Percentiles rank a stretch among this genome's conserved stretches.
These are phyloP conservation scores for Delichon dasypus DNA, from an alignment of 2,797 vertebrate species.

Conservation along the genomic window DNA sequence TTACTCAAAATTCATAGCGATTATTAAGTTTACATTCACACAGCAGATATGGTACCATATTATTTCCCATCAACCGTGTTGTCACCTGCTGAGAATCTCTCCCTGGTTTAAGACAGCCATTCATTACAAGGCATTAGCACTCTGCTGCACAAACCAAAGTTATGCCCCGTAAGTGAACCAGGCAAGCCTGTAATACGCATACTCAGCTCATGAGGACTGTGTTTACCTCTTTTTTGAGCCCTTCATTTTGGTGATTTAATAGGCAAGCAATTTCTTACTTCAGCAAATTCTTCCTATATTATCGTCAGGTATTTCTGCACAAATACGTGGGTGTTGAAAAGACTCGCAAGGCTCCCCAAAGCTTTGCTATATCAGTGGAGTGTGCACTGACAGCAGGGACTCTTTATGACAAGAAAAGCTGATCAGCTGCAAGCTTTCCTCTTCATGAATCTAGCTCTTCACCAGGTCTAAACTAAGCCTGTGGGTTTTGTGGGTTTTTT, in stretches of 20 bases:
- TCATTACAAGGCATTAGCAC: conserved; percentile 47
- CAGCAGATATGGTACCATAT: conserved; percentile 2
- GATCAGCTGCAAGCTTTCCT: conserved; percentile 40
- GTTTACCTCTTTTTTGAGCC: not conserved
- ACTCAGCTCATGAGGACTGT: not conserved
- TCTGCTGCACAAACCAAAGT: conserved; percentile 43
- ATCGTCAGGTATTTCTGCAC: conserved; percentile 34
- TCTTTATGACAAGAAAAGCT: conserved; percentile 40
- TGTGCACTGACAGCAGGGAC: conserved; percentile 42
- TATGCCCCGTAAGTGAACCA: conserved; percentile 17
- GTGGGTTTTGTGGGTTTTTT: conserved; percentile 37
- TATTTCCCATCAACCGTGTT: conserved; percentile 25
- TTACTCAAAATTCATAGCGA: conserved; percentile 75
- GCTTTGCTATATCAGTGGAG: not conserved
- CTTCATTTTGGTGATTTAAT: conserved; percentile 50
- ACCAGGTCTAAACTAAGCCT: conserved; percentile 65
- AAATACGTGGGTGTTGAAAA: conserved; percentile 57
- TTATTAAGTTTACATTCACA: conserved; percentile 73
- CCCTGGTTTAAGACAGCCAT: conserved; percentile 46
- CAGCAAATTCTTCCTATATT: conserved; percentile 52
- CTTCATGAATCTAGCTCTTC: conserved; percentile 60
- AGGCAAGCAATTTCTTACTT: conserved; percentile 55
- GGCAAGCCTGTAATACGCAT: not conserved
- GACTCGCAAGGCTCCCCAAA: conserved; percentile 36
- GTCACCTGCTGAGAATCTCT: conserved; percentile 41